Base-by-base conservation (phyloP, 2,888 invertebrate genomes). In the Gerris lacustris region DNA sequence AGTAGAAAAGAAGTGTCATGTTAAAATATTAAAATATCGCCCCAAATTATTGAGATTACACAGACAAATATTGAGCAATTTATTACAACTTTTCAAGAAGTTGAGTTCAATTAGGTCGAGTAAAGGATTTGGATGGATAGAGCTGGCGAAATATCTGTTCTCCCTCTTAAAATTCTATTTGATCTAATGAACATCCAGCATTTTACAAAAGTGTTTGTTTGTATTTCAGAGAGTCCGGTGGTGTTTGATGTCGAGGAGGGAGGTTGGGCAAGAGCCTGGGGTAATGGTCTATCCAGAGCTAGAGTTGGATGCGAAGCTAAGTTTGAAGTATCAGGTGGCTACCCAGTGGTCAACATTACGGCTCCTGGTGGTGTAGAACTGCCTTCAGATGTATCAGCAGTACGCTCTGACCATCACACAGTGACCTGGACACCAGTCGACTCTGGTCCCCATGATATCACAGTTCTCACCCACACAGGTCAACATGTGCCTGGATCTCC, bases 381-480 rank as follows among this genome's bases (percentile, higher is more conserved):
- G 15, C 71, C 71, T 67, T 69, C 72, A n/a, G 69, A 72, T 5
- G 71, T 74, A n/a, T 68, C 72, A 15, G 71, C 71, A 45, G 73
- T 73, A 63, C 69, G 71, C 7, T 73, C 73, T n/a, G 74, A 74
- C 18, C 73, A 92, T 75, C 96, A 92, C 86, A 88, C 90, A 73
- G 92, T 96, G 67, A 90, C 92, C 0, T 98, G 96, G 81, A 88
- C 90, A 1, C 96, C 97, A 0, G 86, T 90, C 0, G 92, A 93
- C 77, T 91, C 94, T n/a, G 97, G 97, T 0, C 85, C 90, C 63
- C 96, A 94, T 79, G 94, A 95, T 80, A 88, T 96, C 47, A 84
- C 11, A 2, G 15, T 55, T 15, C 11, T 55, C 11, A 11, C 15
- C 11, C 55, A 55, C 15, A 55, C 55, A 15, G 55, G 55, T 11